Percentiles rank a stretch among this genome's conserved stretches.
Conservation (phyloP, 2,113 vertebrate genomes). For the Sakesphorus luctuosus region DNA sequence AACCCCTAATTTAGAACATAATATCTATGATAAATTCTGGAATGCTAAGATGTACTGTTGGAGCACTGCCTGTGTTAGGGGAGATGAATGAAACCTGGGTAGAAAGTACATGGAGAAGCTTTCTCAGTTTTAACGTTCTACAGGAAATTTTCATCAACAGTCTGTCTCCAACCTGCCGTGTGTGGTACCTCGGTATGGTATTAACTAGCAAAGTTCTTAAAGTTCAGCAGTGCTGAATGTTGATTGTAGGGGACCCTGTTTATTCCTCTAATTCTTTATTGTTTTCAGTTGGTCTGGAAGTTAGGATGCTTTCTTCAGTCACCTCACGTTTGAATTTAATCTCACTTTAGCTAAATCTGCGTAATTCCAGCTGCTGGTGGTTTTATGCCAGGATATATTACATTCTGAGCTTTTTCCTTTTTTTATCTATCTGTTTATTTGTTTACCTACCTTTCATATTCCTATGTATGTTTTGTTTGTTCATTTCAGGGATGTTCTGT, state of each 20-base stretch:
- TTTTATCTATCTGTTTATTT: background rate
- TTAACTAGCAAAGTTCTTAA: background rate
- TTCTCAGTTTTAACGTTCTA: background rate
- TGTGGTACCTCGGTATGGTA: rapidly evolving
- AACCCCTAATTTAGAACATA: background rate
- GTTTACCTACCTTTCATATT: constrained; percentile 13
- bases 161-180: background rate
- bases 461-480: constrained; percentile 43
- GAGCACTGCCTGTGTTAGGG: background rate
- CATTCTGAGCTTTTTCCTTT: constrained; percentile 19
- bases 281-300: background rate
- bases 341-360: background rate
- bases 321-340: constrained; percentile 4
- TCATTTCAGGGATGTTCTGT: constrained; percentile 85
- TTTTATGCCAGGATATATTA: constrained; percentile 48
- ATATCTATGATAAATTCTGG: background rate
- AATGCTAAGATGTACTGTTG: background rate
- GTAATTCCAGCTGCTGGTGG: constrained; percentile 24
- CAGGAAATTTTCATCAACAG: background rate
- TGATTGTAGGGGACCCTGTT: background rate
- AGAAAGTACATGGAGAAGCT: background rate
- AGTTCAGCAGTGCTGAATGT: background rate
- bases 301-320: constrained; percentile 21
- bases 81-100: background rate
- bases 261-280: constrained; percentile 24